Base-by-base conservation (phyloP, 2,888 invertebrate species). In the Temnothorax rugatulus region DNA sequence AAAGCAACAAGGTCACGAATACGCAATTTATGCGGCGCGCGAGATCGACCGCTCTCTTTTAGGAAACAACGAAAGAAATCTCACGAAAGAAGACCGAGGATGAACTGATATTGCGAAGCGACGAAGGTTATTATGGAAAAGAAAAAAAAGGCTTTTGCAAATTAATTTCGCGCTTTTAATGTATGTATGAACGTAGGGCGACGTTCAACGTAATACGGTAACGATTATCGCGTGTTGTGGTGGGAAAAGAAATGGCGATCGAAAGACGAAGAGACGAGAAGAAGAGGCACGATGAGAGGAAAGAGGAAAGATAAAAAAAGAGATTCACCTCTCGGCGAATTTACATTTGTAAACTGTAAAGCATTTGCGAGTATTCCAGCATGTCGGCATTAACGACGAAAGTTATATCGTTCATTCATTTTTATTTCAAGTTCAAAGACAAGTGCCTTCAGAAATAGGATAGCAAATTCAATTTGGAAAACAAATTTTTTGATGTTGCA, bases 141-240 rank as follows among this genome's bases (percentile, higher is more conserved):
- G 15, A 18, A n/a, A 7, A 18, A n/a, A 18, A 29, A 41, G 29
- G n/a, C 18, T 29, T 29, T 54, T 25, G 69, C 34, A 66, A 77
- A 83, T 86, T 84, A 86, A 63, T 52, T 47, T 34, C 38, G 50
- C 11, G 4, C 29, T 84, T 87, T 83, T 83, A 82, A 86, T 50
- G 66, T 87, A 71, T 84, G 76, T 63, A 25, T 59, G 54, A 71
- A 71, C 82, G 79, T 68, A 57, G 61, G 13, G 82, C 84, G 64
- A 81, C 81, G 88, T 84, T 83, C 83, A 85, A 88, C 83, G 86
- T 86, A 79, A 89, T 86, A 84, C 87, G 89, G 88, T 91, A 90
- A 84, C 87, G 91, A 91, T 91, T 91, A 92, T 91, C 86, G 74
- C 21, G 44, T 29, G 59, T 34, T 29, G 15, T 15, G 21, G 2